These are phyloP conservation scores for Staurois parvus DNA, from an alignment of 2,797 vertebrate genomes.

Conservation along the genomic window DNA sequence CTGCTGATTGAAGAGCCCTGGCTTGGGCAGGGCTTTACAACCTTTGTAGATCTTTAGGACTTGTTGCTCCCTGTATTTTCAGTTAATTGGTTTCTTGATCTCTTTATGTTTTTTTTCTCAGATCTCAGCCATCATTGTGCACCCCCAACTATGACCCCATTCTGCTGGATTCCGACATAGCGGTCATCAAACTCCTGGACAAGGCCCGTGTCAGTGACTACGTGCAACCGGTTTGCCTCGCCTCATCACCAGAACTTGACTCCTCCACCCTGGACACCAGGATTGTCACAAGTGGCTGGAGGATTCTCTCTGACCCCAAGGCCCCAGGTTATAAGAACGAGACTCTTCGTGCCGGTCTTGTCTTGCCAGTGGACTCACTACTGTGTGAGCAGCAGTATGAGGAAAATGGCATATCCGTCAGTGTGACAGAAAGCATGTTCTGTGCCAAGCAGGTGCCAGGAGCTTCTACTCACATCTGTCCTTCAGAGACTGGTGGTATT, in stretches of 20 bases:
- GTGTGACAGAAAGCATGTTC: constrained; percentile 95
- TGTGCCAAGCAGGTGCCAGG: constrained; percentile 84
- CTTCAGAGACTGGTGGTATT: constrained; percentile 93
- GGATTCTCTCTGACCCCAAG: constrained; percentile 78
- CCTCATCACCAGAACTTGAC: constrained; percentile 74
- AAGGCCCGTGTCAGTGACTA: constrained; percentile 90
- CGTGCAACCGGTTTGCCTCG: constrained; percentile 90
- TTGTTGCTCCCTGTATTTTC: no score
- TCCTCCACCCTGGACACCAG: constrained; percentile 69
- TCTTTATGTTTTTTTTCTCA: constrained; percentile 67
- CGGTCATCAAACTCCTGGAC: constrained; percentile 91
- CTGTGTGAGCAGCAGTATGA: constrained; percentile 94
- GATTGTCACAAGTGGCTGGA: constrained; percentile 90
- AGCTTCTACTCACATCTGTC: constrained; percentile 87
- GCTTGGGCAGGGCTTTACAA: no score
- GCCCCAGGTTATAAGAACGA: constrained; percentile 79
- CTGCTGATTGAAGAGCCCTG: no score
- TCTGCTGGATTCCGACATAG: constrained; percentile 92
- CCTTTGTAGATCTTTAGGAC: no score
- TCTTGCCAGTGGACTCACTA: constrained; percentile 86
- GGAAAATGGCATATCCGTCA: constrained; percentile 86
- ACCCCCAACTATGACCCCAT: constrained; percentile 93
- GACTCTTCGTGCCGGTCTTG: constrained; percentile 83
- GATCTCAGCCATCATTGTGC: constrained; percentile 89
- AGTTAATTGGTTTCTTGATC: background rate